phyloP scores from a whole-genome alignment of 2,888 invertebrate species.

The Chrysotoxum bicinctum region DNA sequence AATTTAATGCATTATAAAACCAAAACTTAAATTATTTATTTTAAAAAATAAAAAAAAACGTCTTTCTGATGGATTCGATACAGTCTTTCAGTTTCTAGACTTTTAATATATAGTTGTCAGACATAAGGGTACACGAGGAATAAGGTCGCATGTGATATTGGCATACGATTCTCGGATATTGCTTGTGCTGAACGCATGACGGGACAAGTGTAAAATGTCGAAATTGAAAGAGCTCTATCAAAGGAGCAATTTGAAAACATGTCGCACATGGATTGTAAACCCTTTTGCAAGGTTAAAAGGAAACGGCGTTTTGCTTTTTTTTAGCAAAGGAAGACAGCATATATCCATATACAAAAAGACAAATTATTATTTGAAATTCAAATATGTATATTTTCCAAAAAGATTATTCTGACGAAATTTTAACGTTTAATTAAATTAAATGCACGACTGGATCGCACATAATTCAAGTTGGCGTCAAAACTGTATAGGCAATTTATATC shows the following conservation, averaged over 20 bases:
- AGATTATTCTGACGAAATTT: too few species aligned
- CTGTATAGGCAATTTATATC: too few species aligned
- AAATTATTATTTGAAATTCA: too few species aligned
- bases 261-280: constrained; percentile 20
- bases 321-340: too few species aligned
- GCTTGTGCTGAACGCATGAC: constrained; percentile 28
- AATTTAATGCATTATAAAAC: constrained; percentile 27
- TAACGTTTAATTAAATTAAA: too few species aligned
- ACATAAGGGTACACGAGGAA: constrained; percentile 36
- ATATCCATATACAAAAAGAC: too few species aligned
- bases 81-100: constrained; percentile 35
- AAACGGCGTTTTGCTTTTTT: too few species aligned
- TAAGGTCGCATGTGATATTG: constrained; percentile 44
- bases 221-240: constrained; percentile 32
- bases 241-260: constrained; percentile 42
- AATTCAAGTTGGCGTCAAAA: too few species aligned
- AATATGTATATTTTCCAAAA: too few species aligned
- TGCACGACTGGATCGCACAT: too few species aligned
- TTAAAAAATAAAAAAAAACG: background rate
- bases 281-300: constrained; percentile 14
- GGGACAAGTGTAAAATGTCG: constrained; percentile 56
- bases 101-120: constrained; percentile 69
- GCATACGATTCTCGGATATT: constrained; percentile 41
- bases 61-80: constrained; percentile 13
- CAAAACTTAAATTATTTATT: constrained; percentile 61